Conservation (phyloP, 64 coral and sea anemone species). For the Montipora capricornis region DNA sequence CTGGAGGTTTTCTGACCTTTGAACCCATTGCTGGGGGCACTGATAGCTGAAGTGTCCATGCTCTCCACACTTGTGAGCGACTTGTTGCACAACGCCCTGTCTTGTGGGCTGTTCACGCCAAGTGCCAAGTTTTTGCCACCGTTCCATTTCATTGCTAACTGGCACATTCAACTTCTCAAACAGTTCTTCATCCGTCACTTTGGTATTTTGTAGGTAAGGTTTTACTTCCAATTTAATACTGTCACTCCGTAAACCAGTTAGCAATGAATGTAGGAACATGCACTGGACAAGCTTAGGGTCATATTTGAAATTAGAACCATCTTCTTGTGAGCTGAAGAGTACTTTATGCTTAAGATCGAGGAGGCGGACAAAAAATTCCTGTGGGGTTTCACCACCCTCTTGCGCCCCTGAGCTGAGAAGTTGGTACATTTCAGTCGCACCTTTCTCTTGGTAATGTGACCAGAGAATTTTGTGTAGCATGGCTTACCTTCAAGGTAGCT, state of each 20-base stretch:
- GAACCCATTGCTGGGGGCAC: background rate
- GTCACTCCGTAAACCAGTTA: slow-evolving; percentile 44
- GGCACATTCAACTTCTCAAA: background rate
- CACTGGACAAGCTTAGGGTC: slow-evolving; percentile 33
- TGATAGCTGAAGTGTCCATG: background rate
- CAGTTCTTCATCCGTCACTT: slow-evolving; percentile 24
- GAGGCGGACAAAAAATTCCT: slow-evolving; percentile 38
- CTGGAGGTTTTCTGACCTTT: background rate
- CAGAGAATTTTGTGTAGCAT: slow-evolving; percentile 36
- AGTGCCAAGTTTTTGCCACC: slow-evolving; percentile 9
- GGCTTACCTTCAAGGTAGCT: slow-evolving; percentile 51
- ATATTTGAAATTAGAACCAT: slow-evolving; percentile 60
- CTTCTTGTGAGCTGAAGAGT: slow-evolving; percentile 42
- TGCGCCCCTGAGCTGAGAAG: slow-evolving; percentile 26
- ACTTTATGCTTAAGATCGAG: slow-evolving; percentile 45
- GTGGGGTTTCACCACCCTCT: slow-evolving; percentile 23
- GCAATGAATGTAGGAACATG: slow-evolving; percentile 31
- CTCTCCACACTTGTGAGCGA: slow-evolving; percentile 9
- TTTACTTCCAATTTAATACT: background rate
- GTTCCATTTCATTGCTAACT: slow-evolving; percentile 40
- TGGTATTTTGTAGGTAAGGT: slow-evolving; percentile 4
- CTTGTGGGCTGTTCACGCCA: background rate
- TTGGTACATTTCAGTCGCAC: slow-evolving; percentile 50
- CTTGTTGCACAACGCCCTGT: background rate
- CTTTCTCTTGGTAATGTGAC: slow-evolving; percentile 52